Conservation (phyloP, 2,113 vertebrate genomes). For the Saguinus imperator region DNA sequence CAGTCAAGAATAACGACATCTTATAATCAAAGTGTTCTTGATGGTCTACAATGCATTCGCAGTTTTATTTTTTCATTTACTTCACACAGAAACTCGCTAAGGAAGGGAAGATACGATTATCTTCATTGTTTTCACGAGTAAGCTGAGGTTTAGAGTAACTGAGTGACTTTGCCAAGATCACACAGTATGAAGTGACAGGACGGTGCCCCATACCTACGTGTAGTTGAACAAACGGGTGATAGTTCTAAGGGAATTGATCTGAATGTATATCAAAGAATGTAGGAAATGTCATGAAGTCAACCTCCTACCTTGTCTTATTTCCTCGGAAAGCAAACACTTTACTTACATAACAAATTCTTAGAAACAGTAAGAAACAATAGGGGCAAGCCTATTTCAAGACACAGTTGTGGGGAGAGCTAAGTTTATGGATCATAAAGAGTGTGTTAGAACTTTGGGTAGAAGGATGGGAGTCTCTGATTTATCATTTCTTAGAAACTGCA, state of each 20-base stretch:
- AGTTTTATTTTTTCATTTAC: neutral
- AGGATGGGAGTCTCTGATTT: neutral
- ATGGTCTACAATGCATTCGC: neutral
- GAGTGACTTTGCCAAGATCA: neutral
- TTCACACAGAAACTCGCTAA: neutral
- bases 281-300: conserved; percentile 10
- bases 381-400: neutral
- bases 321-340: conserved; percentile 21
- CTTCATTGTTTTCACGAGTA: neutral
- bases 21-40: neutral
- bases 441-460: neutral
- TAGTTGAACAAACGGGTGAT: neutral
- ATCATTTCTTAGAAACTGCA: neutral
- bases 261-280: neutral
- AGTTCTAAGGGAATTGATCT: conserved; percentile 5
- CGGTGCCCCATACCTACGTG: neutral
- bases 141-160: neutral
- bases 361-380: neutral
- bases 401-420: neutral
- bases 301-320: neutral
- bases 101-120: neutral
- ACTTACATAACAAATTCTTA: conserved; percentile 12
- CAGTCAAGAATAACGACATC: neutral
- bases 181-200: neutral
- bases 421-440: neutral